These are phyloP conservation scores for Abrostola tripartita DNA, from an alignment of 2,888 invertebrate genomes.

Conservation along the genomic window DNA sequence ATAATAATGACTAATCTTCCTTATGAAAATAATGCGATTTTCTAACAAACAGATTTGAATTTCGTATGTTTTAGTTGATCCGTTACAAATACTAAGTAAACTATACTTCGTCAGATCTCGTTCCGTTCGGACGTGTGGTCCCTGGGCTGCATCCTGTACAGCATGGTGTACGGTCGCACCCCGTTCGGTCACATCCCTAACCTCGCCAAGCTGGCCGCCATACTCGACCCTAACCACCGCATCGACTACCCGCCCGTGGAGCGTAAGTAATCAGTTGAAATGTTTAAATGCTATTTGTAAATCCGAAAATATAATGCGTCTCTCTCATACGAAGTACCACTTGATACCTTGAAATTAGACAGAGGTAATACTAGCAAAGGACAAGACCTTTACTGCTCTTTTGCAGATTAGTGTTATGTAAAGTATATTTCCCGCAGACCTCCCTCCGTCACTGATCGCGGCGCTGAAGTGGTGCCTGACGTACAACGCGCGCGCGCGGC, in stretches of 20 bases:
- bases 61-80: too few species aligned
- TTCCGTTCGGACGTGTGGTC: conserved; percentile 99
- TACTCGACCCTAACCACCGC: conserved; percentile 91
- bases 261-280: conserved; percentile 68
- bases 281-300: neutral
- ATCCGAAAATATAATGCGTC: neutral
- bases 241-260: conserved; percentile 92
- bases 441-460: conserved; percentile 89
- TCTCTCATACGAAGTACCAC: too few species aligned
- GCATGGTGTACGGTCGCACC: conserved; percentile 95
- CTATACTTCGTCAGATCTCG: conserved; percentile 94
- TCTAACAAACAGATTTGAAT: too few species aligned
- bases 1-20: too few species aligned
- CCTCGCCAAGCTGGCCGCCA: conserved; percentile 93
- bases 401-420: neutral
- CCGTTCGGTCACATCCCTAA: conserved; percentile 96
- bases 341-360: too few species aligned
- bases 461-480: conserved; percentile 92
- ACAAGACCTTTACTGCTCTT: too few species aligned
- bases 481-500: conserved; percentile 91
- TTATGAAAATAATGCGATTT: too few species aligned
- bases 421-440: conserved; percentile 68
- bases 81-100: too few species aligned
- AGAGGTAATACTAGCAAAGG: too few species aligned
- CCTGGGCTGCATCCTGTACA: conserved; percentile 98